These are phyloP conservation scores for Ptychoptera contaminata DNA, from an alignment of 2,888 invertebrate genomes.

Conservation along the genomic window DNA sequence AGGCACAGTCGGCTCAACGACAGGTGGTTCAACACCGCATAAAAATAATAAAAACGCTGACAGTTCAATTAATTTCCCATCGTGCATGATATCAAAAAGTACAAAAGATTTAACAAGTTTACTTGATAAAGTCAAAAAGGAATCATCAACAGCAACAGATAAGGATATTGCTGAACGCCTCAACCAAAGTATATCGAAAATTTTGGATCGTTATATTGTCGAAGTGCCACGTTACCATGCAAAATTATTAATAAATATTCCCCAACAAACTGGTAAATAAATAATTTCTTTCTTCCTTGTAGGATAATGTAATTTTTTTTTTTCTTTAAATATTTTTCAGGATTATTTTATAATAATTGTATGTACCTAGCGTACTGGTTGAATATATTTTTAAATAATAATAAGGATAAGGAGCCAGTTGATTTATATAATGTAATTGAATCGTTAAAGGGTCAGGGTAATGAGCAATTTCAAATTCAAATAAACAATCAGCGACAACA, in stretches of 20 bases:
- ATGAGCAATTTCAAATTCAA: slow-evolving; percentile 53
- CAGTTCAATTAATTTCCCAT: slow-evolving; percentile 25
- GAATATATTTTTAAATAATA: slow-evolving; percentile 38
- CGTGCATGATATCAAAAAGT: slow-evolving; percentile 29
- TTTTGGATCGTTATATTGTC: slow-evolving; percentile 61
- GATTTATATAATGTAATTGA: slow-evolving; percentile 42
- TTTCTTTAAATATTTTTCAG: slow-evolving; percentile 22
- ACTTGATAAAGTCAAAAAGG: slow-evolving; percentile 24
- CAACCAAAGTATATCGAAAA: slow-evolving; percentile 50
- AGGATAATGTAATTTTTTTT: background rate
- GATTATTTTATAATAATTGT: slow-evolving; percentile 82
- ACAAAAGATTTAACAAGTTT: slow-evolving; percentile 26
- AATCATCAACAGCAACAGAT: slow-evolving; percentile 12
- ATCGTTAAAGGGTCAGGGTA: slow-evolving; percentile 48
- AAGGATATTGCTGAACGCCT: slow-evolving; percentile 39
- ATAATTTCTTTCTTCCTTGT: background rate
- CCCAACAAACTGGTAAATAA: slow-evolving; percentile 46
- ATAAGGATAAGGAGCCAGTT: slow-evolving; percentile 46
- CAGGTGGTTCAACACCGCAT: too few relatives aligned
- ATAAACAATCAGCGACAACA: slow-evolving; percentile 61
- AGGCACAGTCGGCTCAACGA: too few relatives aligned
- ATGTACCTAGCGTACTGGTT: slow-evolving; percentile 72
- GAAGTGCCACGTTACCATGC: slow-evolving; percentile 68
- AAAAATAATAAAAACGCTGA: slow-evolving; percentile 7
- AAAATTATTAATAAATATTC: slow-evolving; percentile 63